A percentile compares a stretch with the other conserved stretches of the same genome.
Conservation (phyloP, 2,113 vertebrate genomes). For the Scytalopus superciliaris region DNA sequence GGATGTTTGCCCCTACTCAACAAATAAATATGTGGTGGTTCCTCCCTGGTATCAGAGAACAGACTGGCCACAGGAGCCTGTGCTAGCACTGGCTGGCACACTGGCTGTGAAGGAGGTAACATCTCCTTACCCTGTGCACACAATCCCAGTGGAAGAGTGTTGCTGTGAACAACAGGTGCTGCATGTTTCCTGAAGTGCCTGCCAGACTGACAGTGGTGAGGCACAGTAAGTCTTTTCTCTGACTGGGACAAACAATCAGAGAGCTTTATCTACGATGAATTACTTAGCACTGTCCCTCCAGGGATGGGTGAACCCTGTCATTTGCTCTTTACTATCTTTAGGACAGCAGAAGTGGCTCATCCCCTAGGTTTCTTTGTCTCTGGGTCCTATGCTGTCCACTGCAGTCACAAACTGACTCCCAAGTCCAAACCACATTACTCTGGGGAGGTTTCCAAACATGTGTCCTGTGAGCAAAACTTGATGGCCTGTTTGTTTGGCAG, state of each 20-base stretch:
- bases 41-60: not conserved
- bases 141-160: not conserved
- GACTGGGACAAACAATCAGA: not conserved
- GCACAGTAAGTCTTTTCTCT: not conserved
- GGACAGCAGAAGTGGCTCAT: not conserved
- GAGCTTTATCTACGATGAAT: not conserved
- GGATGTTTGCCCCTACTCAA: not conserved
- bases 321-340: not conserved
- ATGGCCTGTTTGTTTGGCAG: not conserved
- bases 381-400: not conserved
- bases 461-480: not conserved
- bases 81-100: not conserved
- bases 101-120: rapidly evolving
- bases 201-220: not conserved
- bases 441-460: not conserved
- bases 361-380: not conserved
- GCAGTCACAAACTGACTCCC: not conserved
- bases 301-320: not conserved
- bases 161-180: not conserved
- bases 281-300: not conserved
- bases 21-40: not conserved
- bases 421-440: rapidly evolving
- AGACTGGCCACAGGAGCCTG: not conserved
- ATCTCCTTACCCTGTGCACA: not conserved
- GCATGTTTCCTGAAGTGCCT: rapidly evolving